Percentiles rank a stretch among this genome's conserved stretches.
Conservation (phyloP, 2,113 vertebrate genomes). For the Platysteira castanea region DNA sequence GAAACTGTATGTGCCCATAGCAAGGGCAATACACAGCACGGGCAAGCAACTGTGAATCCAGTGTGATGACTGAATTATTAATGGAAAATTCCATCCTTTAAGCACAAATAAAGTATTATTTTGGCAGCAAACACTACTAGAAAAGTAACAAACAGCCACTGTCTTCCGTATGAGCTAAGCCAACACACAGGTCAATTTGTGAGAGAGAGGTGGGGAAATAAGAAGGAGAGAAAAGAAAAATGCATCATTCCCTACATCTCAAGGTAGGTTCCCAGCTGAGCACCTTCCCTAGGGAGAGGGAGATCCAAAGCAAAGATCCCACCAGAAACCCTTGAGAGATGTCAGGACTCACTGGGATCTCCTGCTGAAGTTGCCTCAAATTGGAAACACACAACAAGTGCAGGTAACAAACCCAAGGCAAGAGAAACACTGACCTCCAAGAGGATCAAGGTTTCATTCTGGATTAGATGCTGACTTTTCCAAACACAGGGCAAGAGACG, state of each 20-base stretch:
- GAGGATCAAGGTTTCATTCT: not conserved
- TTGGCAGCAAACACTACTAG: not conserved
- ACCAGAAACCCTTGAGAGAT: not conserved
- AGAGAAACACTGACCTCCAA: not conserved
- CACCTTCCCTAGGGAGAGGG: not conserved
- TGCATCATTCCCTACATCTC: not conserved
- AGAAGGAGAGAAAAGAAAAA: not conserved
- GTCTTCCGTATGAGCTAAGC: not conserved
- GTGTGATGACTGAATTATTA: not conserved
- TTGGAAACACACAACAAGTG: not conserved
- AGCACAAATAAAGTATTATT: not conserved
- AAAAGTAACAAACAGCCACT: constrained; percentile 5
- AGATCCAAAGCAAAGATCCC: not conserved
- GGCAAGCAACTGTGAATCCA: not conserved
- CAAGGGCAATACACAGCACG: not conserved
- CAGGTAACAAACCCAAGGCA: not conserved
- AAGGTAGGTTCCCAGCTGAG: not conserved
- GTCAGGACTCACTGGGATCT: not conserved
- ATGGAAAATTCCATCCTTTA: constrained; percentile 18
- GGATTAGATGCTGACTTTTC: not conserved
- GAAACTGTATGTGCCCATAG: not conserved
- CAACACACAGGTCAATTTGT: not conserved
- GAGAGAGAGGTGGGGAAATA: not conserved
- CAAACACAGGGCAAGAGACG: not conserved
- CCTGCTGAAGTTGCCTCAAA: not conserved